Evolutionary conservation across 2,888 invertebrate genomes (phyloP).

Genomic region (Agrochola lychnidis): DNA sequence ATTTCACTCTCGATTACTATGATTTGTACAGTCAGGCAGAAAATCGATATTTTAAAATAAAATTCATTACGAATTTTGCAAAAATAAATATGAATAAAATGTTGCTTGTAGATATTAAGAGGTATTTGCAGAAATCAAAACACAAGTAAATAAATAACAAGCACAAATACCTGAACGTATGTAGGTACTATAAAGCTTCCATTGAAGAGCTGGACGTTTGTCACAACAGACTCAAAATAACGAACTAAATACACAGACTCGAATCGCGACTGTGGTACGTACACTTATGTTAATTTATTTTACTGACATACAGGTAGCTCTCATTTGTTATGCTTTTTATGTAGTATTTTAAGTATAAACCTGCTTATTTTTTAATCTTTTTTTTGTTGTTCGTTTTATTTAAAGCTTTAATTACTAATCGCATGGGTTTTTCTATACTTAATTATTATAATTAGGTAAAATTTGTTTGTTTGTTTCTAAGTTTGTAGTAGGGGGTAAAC

Average conservation of each 20-base stretch:
- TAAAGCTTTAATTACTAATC: too few relatives aligned
- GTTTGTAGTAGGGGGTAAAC: too few relatives aligned
- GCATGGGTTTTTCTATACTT: too few relatives aligned
- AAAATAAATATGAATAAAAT: background rate
- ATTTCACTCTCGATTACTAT: too few relatives aligned
- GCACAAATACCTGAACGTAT: constrained; percentile 59
- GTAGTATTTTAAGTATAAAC: constrained; percentile 9
- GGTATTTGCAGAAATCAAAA: background rate
- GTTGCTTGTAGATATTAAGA: background rate
- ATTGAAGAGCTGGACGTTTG: constrained; percentile 44
- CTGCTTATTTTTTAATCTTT: constrained; percentile 7
- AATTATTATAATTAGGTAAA: too few relatives aligned
- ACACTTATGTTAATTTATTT: constrained; percentile 50
- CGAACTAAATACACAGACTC: constrained; percentile 53
- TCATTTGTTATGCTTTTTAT: constrained; percentile 23
- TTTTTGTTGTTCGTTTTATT: too few relatives aligned
- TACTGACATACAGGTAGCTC: constrained; percentile 57
- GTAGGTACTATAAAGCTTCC: constrained; percentile 41
- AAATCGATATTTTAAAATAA: too few relatives aligned
- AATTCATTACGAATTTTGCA: too few relatives aligned
- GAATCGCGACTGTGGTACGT: background rate
- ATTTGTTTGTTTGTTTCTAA: too few relatives aligned
- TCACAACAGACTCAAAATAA: constrained; percentile 46
- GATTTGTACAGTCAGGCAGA: too few relatives aligned
- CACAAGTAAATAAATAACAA: constrained; percentile 6